Evolutionary conservation across 2,888 invertebrate genomes (phyloP).

Genomic region (Eueremaeus valkanovi): DNA sequence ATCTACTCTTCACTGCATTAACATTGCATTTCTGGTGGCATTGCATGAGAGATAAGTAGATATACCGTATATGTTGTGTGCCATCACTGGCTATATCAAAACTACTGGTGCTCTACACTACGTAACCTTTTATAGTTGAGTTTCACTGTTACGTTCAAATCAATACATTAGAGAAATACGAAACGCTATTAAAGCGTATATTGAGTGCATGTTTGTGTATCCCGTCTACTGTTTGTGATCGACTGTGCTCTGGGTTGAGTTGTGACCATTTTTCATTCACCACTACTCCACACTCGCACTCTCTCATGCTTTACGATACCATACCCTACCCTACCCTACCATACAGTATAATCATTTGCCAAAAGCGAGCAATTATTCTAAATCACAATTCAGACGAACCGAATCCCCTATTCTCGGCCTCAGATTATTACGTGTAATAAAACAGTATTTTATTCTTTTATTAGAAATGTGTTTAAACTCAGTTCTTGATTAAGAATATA

Average conservation of each 20-base stretch:
- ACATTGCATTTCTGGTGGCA: conserved; percentile 11
- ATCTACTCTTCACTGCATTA: conserved; percentile 20
- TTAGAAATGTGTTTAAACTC: too few relatives aligned
- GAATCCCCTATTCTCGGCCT: neutral
- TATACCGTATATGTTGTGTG: neutral
- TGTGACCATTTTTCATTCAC: conserved; percentile 30
- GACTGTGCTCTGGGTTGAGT: conserved; percentile 9
- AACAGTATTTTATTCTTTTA: neutral
- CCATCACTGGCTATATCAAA: neutral
- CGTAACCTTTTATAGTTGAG: conserved; percentile 5
- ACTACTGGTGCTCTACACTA: neutral
- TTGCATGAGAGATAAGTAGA: conserved; percentile 5
- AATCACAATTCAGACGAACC: conserved; percentile 14
- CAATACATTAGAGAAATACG: conserved; percentile 27
- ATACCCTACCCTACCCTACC: too few relatives aligned
- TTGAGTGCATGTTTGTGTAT: conserved; percentile 22
- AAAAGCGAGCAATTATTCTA: conserved; percentile 15
- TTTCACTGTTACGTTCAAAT: neutral
- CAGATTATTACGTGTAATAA: neutral
- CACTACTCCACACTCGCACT: neutral
- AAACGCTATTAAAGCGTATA: conserved; percentile 17
- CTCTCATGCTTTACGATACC: neutral
- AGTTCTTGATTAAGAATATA: too few relatives aligned
- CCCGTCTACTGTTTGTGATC: neutral
- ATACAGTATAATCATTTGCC: neutral